Evolutionary conservation across 1,140 invertebrate species (phyloP), one percentile per base, ranked within the genome.

Genomic region (Trachymyrmex cornetzi): DNA sequence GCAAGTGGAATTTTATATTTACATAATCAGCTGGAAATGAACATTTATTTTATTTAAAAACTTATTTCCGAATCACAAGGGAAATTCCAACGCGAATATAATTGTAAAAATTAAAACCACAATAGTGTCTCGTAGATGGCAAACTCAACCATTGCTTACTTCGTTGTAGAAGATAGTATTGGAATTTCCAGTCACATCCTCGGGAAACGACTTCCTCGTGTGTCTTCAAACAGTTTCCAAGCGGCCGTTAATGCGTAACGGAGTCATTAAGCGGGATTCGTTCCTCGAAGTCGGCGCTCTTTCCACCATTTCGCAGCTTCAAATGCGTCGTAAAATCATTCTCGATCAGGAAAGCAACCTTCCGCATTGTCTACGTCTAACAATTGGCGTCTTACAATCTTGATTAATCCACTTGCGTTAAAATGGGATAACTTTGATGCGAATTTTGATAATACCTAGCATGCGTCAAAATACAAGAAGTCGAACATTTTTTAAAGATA

Each of bases 171-270:
- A 50, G 38, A 48, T 80, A 22, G 12, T 44, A 38, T 67, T 61
- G 22, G 61, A 88, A 55, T 88, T 88, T 82, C 53, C 77, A 53
- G 85, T 88, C 85, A 74, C 69, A 87, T 87, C 27, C 27, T 44
- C 27, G 6, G 16, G 9, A 38, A 81, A 88, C 69, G 69, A 87
- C 77, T 67, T 87, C 19, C 64, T 63, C 48, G 77, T 80, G 77
- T 66, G 71, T 72, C 77, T 75, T 64, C 27, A 24, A 27, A 44
- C 57, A 61, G 66, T 87, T 72, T 82, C 61, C 34, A 82, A 44
- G 34, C 44, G 24, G 14, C 69, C 69, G 34, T 88, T 87, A 87
- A 88, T 82, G 69, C 85, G 85, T 88, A 88, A 88, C 77, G 55
- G 22, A 71, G 86, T 88, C 77, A 88, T 88, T 87, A 88, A 88